Evolutionary conservation across 2,113 vertebrate genomes (phyloP).

Genomic region (Phalacrocorax aristotelis): DNA sequence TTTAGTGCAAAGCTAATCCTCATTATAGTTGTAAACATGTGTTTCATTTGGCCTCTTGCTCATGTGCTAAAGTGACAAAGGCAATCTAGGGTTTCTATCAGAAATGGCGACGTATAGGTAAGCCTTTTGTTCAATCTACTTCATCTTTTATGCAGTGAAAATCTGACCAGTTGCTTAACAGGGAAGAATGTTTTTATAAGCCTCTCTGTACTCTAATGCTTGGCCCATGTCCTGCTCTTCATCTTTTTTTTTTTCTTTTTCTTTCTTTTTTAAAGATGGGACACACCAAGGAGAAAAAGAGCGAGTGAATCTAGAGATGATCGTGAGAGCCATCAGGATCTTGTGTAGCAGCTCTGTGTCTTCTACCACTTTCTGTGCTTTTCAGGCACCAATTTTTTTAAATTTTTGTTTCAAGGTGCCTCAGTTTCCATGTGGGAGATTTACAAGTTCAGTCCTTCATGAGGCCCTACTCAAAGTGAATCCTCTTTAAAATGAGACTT

Average conservation of each 20-base stretch:
- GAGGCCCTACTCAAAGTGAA: not conserved
- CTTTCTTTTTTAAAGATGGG: not conserved
- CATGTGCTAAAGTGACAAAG: slow-evolving; percentile 56
- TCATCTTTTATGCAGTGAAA: slow-evolving; percentile 1
- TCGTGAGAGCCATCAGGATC: not conserved
- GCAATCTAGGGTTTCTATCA: slow-evolving; percentile 21
- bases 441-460: not conserved
- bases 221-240: not conserved
- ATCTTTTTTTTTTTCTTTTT: not conserved
- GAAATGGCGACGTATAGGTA: slow-evolving; percentile 1
- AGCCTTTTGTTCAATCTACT: not conserved
- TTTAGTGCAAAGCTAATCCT: slow-evolving; percentile 65
- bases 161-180: not conserved
- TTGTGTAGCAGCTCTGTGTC: not conserved
- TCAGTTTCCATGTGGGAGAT: not conserved
- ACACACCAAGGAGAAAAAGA: not conserved
- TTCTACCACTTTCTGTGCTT: not conserved
- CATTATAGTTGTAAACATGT: slow-evolving; percentile 71
- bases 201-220: not conserved
- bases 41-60: slow-evolving; percentile 65
- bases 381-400: not conserved
- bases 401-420: not conserved
- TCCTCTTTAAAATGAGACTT: not conserved
- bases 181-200: not conserved
- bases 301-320: not conserved